Base-by-base conservation (phyloP, 2,113 vertebrate genomes). In the Cyanoramphus novaezelandiae region DNA sequence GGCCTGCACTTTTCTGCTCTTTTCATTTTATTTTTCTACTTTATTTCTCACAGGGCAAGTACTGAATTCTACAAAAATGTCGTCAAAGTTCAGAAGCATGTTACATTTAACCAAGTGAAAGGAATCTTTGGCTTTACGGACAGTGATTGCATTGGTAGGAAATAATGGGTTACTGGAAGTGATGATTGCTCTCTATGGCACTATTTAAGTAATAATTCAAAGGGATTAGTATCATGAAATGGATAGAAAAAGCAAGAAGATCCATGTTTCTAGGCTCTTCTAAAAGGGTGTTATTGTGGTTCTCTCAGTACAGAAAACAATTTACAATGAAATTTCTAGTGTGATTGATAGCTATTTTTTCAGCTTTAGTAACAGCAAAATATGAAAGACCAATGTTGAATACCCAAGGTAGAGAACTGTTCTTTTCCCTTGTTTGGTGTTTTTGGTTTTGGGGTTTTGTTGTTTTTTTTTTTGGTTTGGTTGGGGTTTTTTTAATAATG, bases 101-200 rank as follows among this genome's bases (percentile, higher is more conserved):
- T 99, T 18, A 99, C 99, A 5, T 99, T 99, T 97, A 99, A 99
- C 92, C 99, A 99, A 97, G 99, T 99, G 82, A 99, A 99, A 97
- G 99, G 99, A 88, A 99, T 99, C 90, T 99, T 99, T 24, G 99
- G 99, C 76, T 99, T 99, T 93, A 98, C 98, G 11, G 99, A 99
- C 98, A 99, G 99, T 3, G 99, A 99, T 97, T 98, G 99, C 96
- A 99, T 99, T 41, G 99, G 99, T 99, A 97, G 94, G 98, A 94
- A 52, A 33, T 37, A 10, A 4, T 1, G 0, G 20, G 4, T 88
- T 84, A 70, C 33, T 35, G 14, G 41, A 92, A 77, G 17, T 33
- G 43, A 7, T 72, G 27, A 37, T 71, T 87, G 41, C 33, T 91
- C 12, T 84, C 21, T 39, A 0, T 64, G 27, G n/a, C 57, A 25